A percentile compares a stretch with the other conserved stretches of the same genome.
Evolutionary conservation across 2,797 vertebrate genomes (phyloP).

Genomic region (Hypotaenidia philippensis): DNA sequence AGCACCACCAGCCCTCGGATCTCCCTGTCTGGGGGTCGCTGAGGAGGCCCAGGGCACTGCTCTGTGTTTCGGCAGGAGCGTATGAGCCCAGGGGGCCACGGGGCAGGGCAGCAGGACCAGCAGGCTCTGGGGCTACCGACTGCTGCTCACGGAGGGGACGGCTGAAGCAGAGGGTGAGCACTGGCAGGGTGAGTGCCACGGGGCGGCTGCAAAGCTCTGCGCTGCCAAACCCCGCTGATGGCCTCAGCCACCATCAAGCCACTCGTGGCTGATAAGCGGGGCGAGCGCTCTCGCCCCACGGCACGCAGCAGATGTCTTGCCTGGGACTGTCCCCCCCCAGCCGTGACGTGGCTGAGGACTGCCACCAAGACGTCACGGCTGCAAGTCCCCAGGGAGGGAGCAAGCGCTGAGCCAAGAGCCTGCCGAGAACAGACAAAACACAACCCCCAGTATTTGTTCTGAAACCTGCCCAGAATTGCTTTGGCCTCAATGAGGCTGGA

Average conservation of each 20-base stretch:
- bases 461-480: conserved; percentile 19
- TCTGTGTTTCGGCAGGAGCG: fast-evolving
- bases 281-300: fast-evolving
- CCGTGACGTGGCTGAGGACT: background rate
- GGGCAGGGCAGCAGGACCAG: background rate
- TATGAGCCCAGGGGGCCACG: fast-evolving
- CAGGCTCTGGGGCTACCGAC: fast-evolving
- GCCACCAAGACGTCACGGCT: background rate
- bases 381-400: background rate
- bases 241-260: fast-evolving
- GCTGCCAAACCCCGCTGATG: fast-evolving
- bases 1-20: fast-evolving
- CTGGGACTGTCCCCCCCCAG: background rate
- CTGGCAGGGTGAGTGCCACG: fast-evolving
- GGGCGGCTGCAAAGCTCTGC: background rate
- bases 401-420: background rate
- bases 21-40: background rate
- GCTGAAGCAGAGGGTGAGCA: background rate
- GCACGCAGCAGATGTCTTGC: fast-evolving
- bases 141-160: fast-evolving
- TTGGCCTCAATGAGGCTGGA: background rate
- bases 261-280: background rate
- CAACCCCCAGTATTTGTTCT: conserved; percentile 23
- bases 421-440: conserved; percentile 21
- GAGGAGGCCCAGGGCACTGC: background rate